A percentile compares a stretch with the other conserved stretches of the same genome.
Conservation (phyloP, 2,888 invertebrate species). For the Amiota mariae region DNA sequence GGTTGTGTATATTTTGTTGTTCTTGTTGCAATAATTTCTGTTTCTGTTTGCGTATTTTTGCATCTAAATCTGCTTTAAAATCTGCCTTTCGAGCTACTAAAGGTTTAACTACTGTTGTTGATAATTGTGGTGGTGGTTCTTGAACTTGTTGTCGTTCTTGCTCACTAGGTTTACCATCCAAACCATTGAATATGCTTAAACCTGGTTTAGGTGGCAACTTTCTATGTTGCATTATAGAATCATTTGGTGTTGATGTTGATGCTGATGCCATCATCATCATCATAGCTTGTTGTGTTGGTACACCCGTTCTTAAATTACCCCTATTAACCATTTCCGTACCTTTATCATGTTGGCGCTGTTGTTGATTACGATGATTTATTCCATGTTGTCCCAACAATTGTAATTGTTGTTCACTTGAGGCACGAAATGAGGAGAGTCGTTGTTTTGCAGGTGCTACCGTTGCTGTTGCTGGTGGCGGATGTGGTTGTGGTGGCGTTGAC, state of each 20-base stretch:
- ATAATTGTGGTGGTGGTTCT: slow-evolving; percentile 35
- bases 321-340: slow-evolving; percentile 60
- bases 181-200: slow-evolving; percentile 63
- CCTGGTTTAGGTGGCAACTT: slow-evolving; percentile 68
- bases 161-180: slow-evolving; percentile 38
- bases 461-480: slow-evolving; percentile 49
- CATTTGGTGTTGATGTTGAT: slow-evolving; percentile 40
- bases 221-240: slow-evolving; percentile 49
- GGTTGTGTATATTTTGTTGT: slow-evolving; percentile 46
- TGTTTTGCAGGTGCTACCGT: slow-evolving; percentile 72
- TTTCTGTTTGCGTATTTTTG: slow-evolving; percentile 68
- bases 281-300: slow-evolving; percentile 25
- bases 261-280: slow-evolving; percentile 12
- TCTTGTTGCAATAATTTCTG: slow-evolving; percentile 55
- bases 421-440: slow-evolving; percentile 73
- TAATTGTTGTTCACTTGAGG: slow-evolving; percentile 70
- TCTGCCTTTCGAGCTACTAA: slow-evolving; percentile 60
- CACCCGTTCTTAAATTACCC: slow-evolving; percentile 44
- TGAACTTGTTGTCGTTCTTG: slow-evolving; percentile 38
- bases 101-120: slow-evolving; percentile 49
- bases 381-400: slow-evolving; percentile 63
- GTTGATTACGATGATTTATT: slow-evolving; percentile 14
- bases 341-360: slow-evolving; percentile 53
- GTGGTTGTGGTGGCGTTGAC: background rate
- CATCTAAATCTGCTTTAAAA: slow-evolving; percentile 70